Percentiles rank a stretch among this genome's conserved stretches.
Evolutionary conservation across 1,140 invertebrate species (phyloP).

Genomic region (Melanaphis sacchari): DNA sequence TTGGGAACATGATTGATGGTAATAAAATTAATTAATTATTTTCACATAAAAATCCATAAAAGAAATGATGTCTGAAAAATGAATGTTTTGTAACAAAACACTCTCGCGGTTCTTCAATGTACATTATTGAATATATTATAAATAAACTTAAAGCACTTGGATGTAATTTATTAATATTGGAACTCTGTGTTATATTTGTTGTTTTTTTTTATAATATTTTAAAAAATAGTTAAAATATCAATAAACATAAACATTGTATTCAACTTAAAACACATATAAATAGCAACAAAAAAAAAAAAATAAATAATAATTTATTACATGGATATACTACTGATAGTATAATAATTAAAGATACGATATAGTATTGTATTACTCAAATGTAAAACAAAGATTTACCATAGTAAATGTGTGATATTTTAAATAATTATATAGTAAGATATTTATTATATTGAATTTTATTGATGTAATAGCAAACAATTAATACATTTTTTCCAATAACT

Average conservation of each 20-base stretch:
- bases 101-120: not conserved
- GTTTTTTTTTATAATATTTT: not conserved
- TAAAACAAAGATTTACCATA: not conserved
- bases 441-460: not conserved
- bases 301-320: not conserved
- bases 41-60: slow-evolving; percentile 12
- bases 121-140: not conserved
- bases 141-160: not conserved
- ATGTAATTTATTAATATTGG: not conserved
- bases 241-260: not conserved
- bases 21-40: slow-evolving; percentile 33
- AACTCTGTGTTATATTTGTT: not conserved
- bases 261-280: not conserved
- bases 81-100: slow-evolving; percentile 30
- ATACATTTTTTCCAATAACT: not conserved
- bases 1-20: not conserved
- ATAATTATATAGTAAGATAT: too few relatives aligned
- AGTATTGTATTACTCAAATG: not conserved
- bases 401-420: not conserved
- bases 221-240: not conserved
- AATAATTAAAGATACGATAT: not conserved
- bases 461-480: not conserved
- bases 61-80: slow-evolving; percentile 24
- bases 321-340: not conserved
- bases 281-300: too few relatives aligned